These are phyloP conservation scores for Nettapus auritus DNA, from an alignment of 2,113 vertebrate genomes.

Conservation along the genomic window DNA sequence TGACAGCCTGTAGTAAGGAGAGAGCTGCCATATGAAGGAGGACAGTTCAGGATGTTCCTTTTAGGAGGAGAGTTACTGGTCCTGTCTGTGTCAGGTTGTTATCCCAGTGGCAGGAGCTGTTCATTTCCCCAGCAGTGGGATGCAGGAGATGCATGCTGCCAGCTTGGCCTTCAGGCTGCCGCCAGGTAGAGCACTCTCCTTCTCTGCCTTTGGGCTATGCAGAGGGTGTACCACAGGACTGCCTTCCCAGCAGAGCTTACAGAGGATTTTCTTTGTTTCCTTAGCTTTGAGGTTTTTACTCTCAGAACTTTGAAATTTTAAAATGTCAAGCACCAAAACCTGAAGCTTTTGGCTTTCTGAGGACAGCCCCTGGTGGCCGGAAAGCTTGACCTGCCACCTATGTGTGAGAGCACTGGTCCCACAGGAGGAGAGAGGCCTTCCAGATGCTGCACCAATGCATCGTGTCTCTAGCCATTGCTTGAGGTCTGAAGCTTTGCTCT, in stretches of 20 bases:
- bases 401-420: too few relatives aligned
- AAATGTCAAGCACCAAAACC: not conserved
- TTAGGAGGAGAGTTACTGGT: not conserved
- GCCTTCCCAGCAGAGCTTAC: not conserved
- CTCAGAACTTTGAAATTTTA: not conserved
- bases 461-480: not conserved
- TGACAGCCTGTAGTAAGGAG: not conserved
- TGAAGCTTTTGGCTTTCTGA: not conserved
- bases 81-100: not conserved
- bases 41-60: not conserved
- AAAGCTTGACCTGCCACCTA: not conserved
- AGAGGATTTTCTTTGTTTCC: not conserved
- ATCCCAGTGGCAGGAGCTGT: not conserved
- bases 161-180: not conserved
- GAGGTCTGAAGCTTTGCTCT: not conserved
- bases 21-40: not conserved
- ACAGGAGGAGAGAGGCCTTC: accelerated
- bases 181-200: not conserved
- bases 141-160: not conserved
- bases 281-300: not conserved
- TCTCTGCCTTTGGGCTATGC: not conserved
- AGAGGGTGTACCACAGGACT: not conserved
- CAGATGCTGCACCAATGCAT: accelerated
- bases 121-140: not conserved
- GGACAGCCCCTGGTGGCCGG: not conserved